phyloP scores from a whole-genome alignment of 2,888 invertebrate genomes.

The Ferrisia virgata region DNA sequence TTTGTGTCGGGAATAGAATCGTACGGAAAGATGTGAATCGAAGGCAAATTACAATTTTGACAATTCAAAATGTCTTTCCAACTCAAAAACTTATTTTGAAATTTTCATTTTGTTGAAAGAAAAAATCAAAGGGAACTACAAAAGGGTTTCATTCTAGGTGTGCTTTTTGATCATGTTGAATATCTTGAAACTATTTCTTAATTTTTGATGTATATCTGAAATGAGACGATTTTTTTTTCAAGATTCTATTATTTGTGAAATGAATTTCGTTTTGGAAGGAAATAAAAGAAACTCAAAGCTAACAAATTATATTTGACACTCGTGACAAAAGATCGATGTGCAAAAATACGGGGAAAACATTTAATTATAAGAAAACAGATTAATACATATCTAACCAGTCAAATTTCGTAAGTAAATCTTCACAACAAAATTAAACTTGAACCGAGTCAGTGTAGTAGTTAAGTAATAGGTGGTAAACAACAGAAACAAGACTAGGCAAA shows the following conservation, averaged over 20 bases:
- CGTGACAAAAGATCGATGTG: background rate
- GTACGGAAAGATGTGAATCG: background rate
- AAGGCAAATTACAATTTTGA: background rate
- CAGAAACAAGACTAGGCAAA: conserved; percentile 6
- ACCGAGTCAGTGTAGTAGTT: background rate
- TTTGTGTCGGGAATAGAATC: conserved; percentile 50
- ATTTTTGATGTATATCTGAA: background rate
- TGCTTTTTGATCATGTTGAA: too few species aligned
- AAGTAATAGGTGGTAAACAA: background rate
- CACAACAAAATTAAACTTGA: background rate
- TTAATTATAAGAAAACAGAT: background rate
- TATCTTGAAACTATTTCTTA: background rate
- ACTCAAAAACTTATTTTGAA: background rate
- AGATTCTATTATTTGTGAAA: background rate
- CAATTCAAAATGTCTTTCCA: background rate
- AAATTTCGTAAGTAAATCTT: background rate
- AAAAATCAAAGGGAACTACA: background rate
- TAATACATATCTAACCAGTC: background rate
- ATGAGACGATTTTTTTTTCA: background rate
- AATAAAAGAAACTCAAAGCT: background rate
- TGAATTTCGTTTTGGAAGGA: background rate
- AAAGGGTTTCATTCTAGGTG: too few species aligned
- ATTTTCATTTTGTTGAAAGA: background rate
- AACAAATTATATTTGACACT: background rate
- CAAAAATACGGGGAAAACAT: background rate